Base-by-base conservation (phyloP, 2,888 invertebrate genomes). In the Nephrotoma flavescens region DNA sequence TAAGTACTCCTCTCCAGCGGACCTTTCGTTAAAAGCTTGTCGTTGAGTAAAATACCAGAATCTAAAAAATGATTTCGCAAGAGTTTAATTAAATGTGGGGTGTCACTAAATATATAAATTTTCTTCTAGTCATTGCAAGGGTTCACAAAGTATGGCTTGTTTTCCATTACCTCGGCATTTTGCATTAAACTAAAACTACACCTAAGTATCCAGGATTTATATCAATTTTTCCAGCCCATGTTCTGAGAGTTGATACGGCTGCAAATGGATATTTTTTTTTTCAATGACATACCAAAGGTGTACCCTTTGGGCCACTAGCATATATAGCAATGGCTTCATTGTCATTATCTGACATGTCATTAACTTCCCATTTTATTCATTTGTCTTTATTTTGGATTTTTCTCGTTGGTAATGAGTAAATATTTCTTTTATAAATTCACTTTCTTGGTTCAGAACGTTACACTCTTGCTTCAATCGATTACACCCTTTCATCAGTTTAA, bases 221-320 rank as follows among this genome's bases (percentile, higher is more conserved):
- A 52, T 86, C 52, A 47, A 87, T 87, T 84, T 87, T 87, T 11
- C 52, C 85, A 5, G 86, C 87, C 87, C 87, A 87, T 52, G 84
- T 86, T 7, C 86, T 41, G 19, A 86, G 84, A 11, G 84, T 87
- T 41, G 87, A 86, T 31, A 45, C 86, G 12, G 71, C 83, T 42
- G 87, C 83, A 57, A 86, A 85, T 52, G 86, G 57, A 52, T 83
- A n/a, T 41, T 12, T 85, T 45, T 52, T 86, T 85, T 87, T 41
- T n/a, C 45, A 31, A 31, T 15, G 45, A 4, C 85, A 42, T 47
- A 31, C 86, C n/a, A n/a, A n/a, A n/a, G 41, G 31, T 86, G 85
- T 15, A n/a, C n/a, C n/a, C n/a, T n/a, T n/a, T n/a, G n/a, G n/a
- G n/a, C n/a, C n/a, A n/a, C n/a, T n/a, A n/a, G n/a, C 87, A 87